Evolutionary conservation across 2,888 invertebrate species (phyloP).

Genomic region (Acanthosoma haemorrhoidale): DNA sequence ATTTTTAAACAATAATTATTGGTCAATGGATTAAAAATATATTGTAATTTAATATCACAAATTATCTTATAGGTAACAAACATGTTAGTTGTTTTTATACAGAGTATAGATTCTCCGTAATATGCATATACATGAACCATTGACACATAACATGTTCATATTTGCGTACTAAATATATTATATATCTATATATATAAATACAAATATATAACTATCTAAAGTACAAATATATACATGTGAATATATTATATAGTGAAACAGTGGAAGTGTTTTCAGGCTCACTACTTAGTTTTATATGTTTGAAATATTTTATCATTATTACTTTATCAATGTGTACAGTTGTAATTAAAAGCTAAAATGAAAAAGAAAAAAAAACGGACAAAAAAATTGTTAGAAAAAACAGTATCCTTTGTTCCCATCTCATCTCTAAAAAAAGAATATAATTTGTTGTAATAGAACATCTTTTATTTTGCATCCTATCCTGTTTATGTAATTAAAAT

Average conservation of each 20-base stretch:
- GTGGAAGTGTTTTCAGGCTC: conserved; percentile 5
- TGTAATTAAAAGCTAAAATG: background rate
- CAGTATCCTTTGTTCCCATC: conserved; percentile 20
- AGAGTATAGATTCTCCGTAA: background rate
- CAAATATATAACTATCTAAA: conserved; percentile 15
- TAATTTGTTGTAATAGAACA: conserved; percentile 32
- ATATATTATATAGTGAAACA: conserved; percentile 19
- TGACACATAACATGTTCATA: background rate
- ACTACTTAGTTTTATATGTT: conserved; percentile 9
- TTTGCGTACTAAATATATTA: background rate
- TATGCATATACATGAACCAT: background rate
- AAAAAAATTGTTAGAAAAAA: conserved; percentile 22
- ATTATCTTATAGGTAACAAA: background rate
- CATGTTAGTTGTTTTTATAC: background rate
- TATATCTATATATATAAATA: conserved; percentile 3
- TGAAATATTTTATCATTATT: background rate
- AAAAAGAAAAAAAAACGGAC: too few relatives aligned
- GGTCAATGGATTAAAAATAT: background rate
- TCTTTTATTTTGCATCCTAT: conserved; percentile 24
- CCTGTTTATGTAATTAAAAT: too few relatives aligned
- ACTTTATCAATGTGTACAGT: conserved; percentile 13
- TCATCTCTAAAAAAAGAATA: conserved; percentile 28
- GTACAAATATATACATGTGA: conserved; percentile 19
- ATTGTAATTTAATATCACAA: background rate
- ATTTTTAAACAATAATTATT: background rate